Base-by-base conservation (phyloP, 2,888 invertebrate genomes). In the Chironomus tentans region DNA sequence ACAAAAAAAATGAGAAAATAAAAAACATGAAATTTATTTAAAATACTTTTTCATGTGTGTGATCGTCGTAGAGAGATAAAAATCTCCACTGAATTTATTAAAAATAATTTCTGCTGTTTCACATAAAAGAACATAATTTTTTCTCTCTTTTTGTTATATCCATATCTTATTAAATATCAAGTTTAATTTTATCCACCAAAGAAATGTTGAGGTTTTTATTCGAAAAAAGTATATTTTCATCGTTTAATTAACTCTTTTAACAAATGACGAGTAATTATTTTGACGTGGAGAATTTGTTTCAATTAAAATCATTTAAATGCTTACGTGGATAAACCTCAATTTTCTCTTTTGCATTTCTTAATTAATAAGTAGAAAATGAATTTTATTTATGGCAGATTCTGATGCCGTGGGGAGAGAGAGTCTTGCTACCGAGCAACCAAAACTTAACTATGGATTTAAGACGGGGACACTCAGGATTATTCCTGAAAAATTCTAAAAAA, bases 201-300 rank as follows among this genome's bases (percentile, higher is more conserved):
- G 21, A 65, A 21, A 65, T 24, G 21, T 65, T 22, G 65, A 65
- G 65, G 13, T 24, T 65, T 24, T 22, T 21, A 22, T 65, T 65
- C 21, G 21, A 12, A 18, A 28, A 28, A 28, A 38, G 10, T 24
- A 65, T 65, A 24, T 65, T 65, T 56, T 56, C 47, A 24, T 61
- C 56, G 56, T 73, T 65, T 73, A 73, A 73, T 73, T 73, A 62
- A 62, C 72, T 73, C 62, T 24, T 71, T 56, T 73, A 73, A 73
- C 72, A 73, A 73, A 73, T 73, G 61, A 62, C 72, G 18, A 15
- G 72, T 56, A 73, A 73, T 73, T 73, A 73, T 18, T 18, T 28
- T 73, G 72, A 73, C 72, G 62, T 38, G 15, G 15, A 62, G 24
- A 15, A 73, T 73, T 73, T 62, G 72, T 73, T 73, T 73, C 72